Evolutionary conservation across 37 sponge, comb jelly and placozoan genomes (phyloP), one percentile per base, ranked within the genome.

Genomic region (Aphrocallistes beatrix): DNA sequence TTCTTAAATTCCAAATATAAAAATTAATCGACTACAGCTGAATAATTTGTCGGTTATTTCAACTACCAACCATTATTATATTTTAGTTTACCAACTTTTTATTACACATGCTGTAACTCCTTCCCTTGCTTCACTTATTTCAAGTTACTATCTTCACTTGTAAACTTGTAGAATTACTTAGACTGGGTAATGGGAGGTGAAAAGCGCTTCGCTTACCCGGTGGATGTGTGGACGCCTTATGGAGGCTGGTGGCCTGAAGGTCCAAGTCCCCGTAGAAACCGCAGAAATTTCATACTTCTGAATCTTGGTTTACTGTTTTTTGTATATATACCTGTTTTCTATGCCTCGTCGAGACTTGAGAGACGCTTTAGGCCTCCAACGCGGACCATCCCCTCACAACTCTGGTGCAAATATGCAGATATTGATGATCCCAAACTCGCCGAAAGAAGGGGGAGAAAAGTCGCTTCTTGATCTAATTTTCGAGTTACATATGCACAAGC

Each of bases 181-280:
- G 30, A 81, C n/a, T 84, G 40, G 13, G 25, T 60, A 6, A 60
- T 60, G 96, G 96, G 94, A 36, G 96, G 89, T 21, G 83, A 40
- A 37, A 91, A 90, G 81, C 38, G 38, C 30, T 95, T 91, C 86
- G 84, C 89, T 36, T 95, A 95, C 87, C 96, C 96, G 16, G 83
- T 88, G 85, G 94, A 93, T 83, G 96, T 95, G 50, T 95, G 96
- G 96, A 91, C 96, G 34, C 96, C 96, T 1, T 51, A 93, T 45
- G 96, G 96, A 3, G 96, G 96, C 0, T 95, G 96, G 96, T 95
- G 94, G 94, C 75, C 75, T 19, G 75, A 60, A 13, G 75, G 75
- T 6, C 94, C 95, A 39, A 90, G 91, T 37, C 96, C 95, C 10
- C 51, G 90, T 36, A 50, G 87, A 17, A 94, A 93, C 92, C 94